These are phyloP conservation scores for Gambusia yucatana DNA, from an alignment of 2,797 vertebrate genomes.

Conservation along the genomic window DNA sequence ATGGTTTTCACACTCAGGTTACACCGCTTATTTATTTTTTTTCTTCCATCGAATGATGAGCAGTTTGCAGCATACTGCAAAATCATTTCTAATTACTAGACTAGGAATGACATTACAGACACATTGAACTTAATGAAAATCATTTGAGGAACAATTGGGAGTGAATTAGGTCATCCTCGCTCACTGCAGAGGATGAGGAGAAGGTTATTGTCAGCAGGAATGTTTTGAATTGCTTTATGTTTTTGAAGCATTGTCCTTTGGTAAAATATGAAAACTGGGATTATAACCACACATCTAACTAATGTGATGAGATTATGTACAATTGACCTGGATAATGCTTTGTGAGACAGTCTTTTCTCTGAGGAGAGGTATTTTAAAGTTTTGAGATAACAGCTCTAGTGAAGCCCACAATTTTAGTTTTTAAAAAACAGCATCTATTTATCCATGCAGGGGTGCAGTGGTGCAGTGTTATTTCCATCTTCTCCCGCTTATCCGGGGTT, in stretches of 20 bases:
- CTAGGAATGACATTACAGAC: constrained; percentile 72
- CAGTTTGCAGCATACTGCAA: constrained; percentile 28
- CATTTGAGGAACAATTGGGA: constrained; percentile 36
- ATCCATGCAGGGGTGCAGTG: background rate
- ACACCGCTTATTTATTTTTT: background rate
- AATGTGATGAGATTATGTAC: background rate
- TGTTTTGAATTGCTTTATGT: background rate
- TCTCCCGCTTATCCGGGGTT: too few relatives aligned
- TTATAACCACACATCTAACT: background rate
- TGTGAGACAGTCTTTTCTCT: background rate
- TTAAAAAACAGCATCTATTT: background rate
- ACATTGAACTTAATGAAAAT: constrained; percentile 51
- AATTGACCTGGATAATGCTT: background rate
- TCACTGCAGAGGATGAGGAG: background rate
- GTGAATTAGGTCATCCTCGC: constrained; percentile 25
- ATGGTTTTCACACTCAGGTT: constrained; percentile 21
- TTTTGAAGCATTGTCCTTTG: constrained; percentile 9
- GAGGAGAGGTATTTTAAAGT: background rate
- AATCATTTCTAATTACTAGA: constrained; percentile 73
- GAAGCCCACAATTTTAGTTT: background rate
- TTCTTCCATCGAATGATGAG: constrained; percentile 44
- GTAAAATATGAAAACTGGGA: background rate
- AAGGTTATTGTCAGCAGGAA: background rate
- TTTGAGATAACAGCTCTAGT: background rate
- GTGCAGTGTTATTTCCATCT: background rate